These are phyloP conservation scores for Herpetotheres cachinnans DNA, from an alignment of 2,113 vertebrate genomes.

Conservation along the genomic window DNA sequence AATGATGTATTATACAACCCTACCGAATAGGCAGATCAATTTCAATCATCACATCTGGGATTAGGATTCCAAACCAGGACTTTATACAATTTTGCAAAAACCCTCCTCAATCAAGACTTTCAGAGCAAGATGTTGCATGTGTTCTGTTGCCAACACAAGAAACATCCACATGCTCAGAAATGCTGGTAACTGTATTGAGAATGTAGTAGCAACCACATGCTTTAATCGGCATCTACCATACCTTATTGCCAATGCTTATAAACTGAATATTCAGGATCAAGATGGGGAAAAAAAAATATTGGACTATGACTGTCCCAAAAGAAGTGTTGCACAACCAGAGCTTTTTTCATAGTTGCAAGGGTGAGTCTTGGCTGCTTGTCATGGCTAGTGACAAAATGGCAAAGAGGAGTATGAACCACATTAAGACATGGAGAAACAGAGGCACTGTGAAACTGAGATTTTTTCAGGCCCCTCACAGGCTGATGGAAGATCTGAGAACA, in stretches of 20 bases:
- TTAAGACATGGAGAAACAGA: not conserved
- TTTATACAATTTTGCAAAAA: not conserved
- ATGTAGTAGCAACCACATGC: not conserved
- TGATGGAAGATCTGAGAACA: not conserved
- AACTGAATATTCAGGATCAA: not conserved
- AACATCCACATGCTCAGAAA: not conserved
- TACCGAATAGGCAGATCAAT: not conserved
- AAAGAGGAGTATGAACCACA: not conserved
- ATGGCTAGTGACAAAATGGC: not conserved
- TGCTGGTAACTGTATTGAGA: not conserved
- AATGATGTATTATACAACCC: not conserved
- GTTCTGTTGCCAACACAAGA: not conserved
- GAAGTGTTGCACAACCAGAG: not conserved
- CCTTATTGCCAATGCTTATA: not conserved
- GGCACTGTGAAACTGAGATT: not conserved
- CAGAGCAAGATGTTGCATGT: not conserved
- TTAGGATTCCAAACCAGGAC: not conserved
- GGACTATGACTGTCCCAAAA: not conserved
- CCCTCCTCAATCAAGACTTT: accelerated
- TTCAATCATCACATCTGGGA: not conserved
- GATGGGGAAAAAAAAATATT: not conserved
- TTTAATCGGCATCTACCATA: not conserved
- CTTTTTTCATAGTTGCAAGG: not conserved
- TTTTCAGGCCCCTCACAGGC: not conserved
- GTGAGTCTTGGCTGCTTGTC: not conserved